A percentile compares a stretch with the other conserved stretches of the same genome.
Evolutionary conservation across 2,888 invertebrate species (phyloP).

Genomic region (Pollenia angustigena): DNA sequence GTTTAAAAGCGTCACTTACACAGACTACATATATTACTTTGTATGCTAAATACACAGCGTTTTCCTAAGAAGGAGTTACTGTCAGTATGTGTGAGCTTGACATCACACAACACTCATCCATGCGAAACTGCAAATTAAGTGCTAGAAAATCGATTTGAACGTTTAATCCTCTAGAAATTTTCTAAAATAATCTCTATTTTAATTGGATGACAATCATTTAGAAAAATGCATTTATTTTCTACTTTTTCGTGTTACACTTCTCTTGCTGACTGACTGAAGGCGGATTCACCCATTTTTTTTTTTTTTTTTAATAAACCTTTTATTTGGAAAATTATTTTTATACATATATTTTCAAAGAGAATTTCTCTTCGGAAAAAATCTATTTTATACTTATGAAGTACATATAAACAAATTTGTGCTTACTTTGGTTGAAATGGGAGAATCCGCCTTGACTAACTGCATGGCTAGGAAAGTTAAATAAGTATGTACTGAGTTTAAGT

Average conservation of each 20-base stretch:
- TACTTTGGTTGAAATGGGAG: too few species aligned
- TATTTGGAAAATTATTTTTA: too few species aligned
- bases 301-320: too few species aligned
- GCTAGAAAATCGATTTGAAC: constrained; percentile 34
- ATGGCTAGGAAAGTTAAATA: too few species aligned
- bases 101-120: neutral
- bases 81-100: neutral
- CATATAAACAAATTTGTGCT: too few species aligned
- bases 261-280: neutral
- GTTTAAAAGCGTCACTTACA: constrained; percentile 23
- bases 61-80: neutral
- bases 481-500: neutral
- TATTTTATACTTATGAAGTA: too few species aligned
- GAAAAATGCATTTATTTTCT: constrained; percentile 4
- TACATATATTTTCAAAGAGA: too few species aligned
- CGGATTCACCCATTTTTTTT: too few species aligned
- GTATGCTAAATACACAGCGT: neutral
- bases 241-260: neutral
- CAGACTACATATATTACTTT: neutral
- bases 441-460: too few species aligned
- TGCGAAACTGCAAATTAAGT: constrained; percentile 11
- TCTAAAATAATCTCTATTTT: constrained; percentile 46
- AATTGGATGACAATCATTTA: constrained; percentile 45
- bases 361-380: too few species aligned
- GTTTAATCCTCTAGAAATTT: constrained; percentile 48